phyloP scores from a whole-genome alignment of 2,888 invertebrate genomes.

The Blera fallax region DNA sequence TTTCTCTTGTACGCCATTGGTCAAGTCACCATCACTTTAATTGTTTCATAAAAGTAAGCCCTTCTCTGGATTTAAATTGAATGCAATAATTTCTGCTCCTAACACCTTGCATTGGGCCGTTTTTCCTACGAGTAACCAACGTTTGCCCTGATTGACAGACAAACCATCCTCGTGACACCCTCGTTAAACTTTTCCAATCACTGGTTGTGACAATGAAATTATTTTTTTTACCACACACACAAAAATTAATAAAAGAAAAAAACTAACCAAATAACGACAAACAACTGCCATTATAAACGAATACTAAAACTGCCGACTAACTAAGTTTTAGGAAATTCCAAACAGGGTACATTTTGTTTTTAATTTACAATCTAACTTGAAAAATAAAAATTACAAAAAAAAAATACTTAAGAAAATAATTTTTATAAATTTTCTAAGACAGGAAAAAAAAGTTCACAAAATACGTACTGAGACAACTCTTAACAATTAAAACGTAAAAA shows the following conservation, averaged over 20 bases:
- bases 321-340: conserved; percentile 25
- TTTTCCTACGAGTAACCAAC: neutral
- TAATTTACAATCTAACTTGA: conserved; percentile 27
- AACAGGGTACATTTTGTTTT: conserved; percentile 58
- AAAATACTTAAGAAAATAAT: conserved; percentile 10
- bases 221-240: conserved; percentile 10
- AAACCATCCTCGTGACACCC: neutral
- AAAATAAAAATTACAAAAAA: neutral
- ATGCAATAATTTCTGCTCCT: too few species aligned
- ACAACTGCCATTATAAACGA: conserved; percentile 64
- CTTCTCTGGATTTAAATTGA: too few species aligned
- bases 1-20: too few species aligned
- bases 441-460: conserved; percentile 37
- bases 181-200: conserved; percentile 19
- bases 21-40: too few species aligned
- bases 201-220: conserved; percentile 52
- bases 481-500: conserved; percentile 32
- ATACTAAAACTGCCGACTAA: conserved; percentile 19
- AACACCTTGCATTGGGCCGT: too few species aligned
- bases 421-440: conserved; percentile 45
- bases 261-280: conserved; percentile 58
- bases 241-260: neutral
- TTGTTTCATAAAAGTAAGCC: too few species aligned
- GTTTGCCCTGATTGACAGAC: neutral
- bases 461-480: conserved; percentile 64